Base-by-base conservation (phyloP, 2,797 vertebrate genomes). In the Malurus splendens region DNA sequence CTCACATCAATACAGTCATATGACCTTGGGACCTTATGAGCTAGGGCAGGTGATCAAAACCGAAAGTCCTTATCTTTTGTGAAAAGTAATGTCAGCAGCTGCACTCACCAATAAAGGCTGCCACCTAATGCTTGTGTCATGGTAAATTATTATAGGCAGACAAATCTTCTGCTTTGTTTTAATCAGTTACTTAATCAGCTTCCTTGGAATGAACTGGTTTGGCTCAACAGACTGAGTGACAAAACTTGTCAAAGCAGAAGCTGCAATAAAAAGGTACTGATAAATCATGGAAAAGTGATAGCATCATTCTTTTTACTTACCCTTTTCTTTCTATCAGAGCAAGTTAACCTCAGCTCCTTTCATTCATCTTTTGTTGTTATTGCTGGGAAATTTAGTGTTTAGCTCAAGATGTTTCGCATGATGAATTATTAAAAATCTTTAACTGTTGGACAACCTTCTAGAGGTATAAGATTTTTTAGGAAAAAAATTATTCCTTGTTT, bases 391-490 rank as follows among this genome's bases (percentile, higher is more conserved):
- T 96, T 97, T 93, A 92, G 87, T 87, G 93, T 96, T 97, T 96
- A 95, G 90, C 92, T 96, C 95, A 91, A 96, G 96, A 97, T 96
- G 96, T 96, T 97, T 96, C 91, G 23, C 96, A 95, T 97, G 97
- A 97, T 97, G 96, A 97, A 98, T 97, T 98, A 98, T 97, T 97
- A 97, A 98, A 97, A 97, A 97, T 97, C 96, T 96, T 97, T 97
- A 96, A 97, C 96, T 96, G 96, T 92, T 93, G 93, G 96, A 97
- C 97, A 97, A 96, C 93, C 96, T 97, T 96, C 94, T 76, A 95
- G 94, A 96, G 95, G 96, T 96, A 96, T 92, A 94, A 96, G 96
- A 74, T 94, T 94, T 91, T 90, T 90, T 55, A 16, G 10, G 82
- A 97, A 97, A 97, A 97, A 98, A 97, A 98, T 97, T 96, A 97